A percentile compares a stretch with the other conserved stretches of the same genome.
Conservation (phyloP, 2,888 invertebrate species). For the Synergus laeviventris region DNA sequence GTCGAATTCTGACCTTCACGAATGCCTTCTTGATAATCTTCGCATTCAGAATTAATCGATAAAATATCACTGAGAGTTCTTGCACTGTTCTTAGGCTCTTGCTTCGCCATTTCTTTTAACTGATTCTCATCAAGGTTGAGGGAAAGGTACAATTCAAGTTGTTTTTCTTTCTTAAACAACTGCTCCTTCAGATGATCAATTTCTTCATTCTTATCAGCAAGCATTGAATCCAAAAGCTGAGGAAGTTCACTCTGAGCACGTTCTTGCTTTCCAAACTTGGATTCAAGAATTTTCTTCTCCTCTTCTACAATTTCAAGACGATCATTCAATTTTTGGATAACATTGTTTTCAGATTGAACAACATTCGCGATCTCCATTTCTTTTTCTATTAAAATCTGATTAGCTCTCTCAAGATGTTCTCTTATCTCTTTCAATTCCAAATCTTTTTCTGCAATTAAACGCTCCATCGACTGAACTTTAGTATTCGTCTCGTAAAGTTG, state of each 20-base stretch:
- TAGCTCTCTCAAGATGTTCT: constrained; percentile 73
- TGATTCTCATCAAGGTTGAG: constrained; percentile 80
- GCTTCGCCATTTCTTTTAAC: constrained; percentile 75
- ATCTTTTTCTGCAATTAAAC: constrained; percentile 68
- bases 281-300: constrained; percentile 71
- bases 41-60: constrained; percentile 83
- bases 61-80: constrained; percentile 85
- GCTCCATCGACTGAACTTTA: constrained; percentile 74
- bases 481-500: constrained; percentile 76
- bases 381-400: constrained; percentile 72
- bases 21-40: constrained; percentile 77
- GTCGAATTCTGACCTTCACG: constrained; percentile 63
- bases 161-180: constrained; percentile 78
- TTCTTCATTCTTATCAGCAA: constrained; percentile 84
- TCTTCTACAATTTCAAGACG: constrained; percentile 69
- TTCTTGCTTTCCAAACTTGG: constrained; percentile 67
- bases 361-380: constrained; percentile 71
- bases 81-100: constrained; percentile 80
- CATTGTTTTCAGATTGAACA: constrained; percentile 68
- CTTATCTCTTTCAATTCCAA: constrained; percentile 72
- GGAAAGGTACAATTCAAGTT: constrained; percentile 78
- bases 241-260: constrained; percentile 77
- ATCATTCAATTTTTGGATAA: constrained; percentile 70
- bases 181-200: constrained; percentile 81
- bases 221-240: constrained; percentile 80